Percentiles rank a stretch among this genome's conserved stretches.
phyloP scores from a whole-genome alignment of 2,113 vertebrate species.

The Aix galericulata region DNA sequence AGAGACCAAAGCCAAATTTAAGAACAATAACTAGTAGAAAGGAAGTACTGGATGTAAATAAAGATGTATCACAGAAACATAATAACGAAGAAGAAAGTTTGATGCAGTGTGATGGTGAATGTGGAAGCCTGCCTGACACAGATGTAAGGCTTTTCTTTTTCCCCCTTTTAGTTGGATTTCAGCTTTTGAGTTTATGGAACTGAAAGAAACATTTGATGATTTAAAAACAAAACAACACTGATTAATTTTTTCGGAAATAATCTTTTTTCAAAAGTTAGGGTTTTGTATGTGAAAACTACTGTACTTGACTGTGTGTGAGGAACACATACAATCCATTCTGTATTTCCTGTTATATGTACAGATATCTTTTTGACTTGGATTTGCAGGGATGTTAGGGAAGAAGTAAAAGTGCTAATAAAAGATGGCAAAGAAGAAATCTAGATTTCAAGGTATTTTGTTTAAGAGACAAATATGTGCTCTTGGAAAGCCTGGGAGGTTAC shows the following conservation, averaged over 20 bases:
- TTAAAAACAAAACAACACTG: neutral
- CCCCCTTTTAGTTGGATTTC: neutral
- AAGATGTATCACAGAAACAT: neutral
- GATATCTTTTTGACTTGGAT: neutral
- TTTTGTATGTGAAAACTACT: neutral
- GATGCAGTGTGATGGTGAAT: neutral
- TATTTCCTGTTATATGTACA: neutral
- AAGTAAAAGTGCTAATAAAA: neutral
- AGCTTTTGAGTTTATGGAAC: neutral
- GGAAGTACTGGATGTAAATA: constrained; percentile 9
- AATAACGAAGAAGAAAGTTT: neutral
- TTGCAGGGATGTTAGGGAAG: neutral
- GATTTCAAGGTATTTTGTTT: neutral
- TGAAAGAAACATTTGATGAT: neutral
- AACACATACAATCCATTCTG: neutral
- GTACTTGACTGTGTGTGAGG: neutral
- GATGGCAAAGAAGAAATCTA: neutral
- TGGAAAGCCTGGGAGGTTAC: neutral
- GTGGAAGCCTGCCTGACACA: neutral
- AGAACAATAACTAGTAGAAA: constrained; percentile 66
- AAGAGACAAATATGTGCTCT: neutral
- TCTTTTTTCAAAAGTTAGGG: neutral
- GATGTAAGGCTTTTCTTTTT: constrained; percentile 4
- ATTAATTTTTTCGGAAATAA: neutral
- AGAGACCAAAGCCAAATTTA: constrained; percentile 77